These are phyloP conservation scores for Propithecus perrieri DNA, from an alignment of 2,797 vertebrate species.

Conservation along the genomic window DNA sequence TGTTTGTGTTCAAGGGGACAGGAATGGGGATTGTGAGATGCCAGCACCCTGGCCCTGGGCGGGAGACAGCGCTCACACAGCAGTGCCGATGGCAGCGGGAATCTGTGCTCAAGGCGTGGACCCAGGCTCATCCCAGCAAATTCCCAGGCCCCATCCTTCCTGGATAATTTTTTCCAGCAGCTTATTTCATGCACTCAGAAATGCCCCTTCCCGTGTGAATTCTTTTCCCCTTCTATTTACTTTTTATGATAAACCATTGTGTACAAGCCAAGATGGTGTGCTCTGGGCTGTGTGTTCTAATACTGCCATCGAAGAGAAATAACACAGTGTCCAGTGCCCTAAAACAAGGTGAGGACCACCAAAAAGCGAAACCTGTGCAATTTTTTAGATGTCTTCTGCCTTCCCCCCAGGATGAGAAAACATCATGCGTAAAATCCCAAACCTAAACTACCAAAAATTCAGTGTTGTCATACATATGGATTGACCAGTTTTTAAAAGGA, in stretches of 20 bases:
- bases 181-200: neutral
- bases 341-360: too few relatives aligned
- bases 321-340: neutral
- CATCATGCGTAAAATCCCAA: neutral
- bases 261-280: neutral
- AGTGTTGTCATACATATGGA: neutral
- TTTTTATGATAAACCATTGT: neutral
- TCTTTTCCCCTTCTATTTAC: neutral
- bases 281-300: neutral
- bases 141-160: slow-evolving; percentile 2
- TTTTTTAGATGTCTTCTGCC: neutral
- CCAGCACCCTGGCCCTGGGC: neutral
- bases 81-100: neutral
- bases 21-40: neutral
- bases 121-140: neutral
- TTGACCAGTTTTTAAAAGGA: neutral
- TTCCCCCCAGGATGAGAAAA: neutral
- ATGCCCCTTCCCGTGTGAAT: neutral
- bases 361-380: neutral
- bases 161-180: slow-evolving; percentile 23
- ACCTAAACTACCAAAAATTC: neutral
- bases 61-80: neutral
- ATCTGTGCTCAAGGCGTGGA: slow-evolving; percentile 10
- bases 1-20: neutral
- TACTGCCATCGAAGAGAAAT: neutral